Evolutionary conservation across 2,888 invertebrate species (phyloP).

Genomic region (Creontiades dilutus): DNA sequence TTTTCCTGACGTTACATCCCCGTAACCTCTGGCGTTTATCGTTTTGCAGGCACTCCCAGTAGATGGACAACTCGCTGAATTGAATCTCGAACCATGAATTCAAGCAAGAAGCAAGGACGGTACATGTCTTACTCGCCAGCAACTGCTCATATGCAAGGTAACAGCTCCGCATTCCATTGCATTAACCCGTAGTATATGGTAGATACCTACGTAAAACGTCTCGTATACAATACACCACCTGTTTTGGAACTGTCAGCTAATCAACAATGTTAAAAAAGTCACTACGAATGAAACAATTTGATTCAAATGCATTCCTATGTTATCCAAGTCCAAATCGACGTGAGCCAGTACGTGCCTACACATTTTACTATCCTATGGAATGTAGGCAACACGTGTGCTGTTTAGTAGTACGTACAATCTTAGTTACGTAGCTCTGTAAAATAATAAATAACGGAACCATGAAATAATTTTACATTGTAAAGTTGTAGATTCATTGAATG

Average conservation of each 20-base stretch:
- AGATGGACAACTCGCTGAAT: background rate
- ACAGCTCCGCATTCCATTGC: constrained; percentile 42
- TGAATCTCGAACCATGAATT: constrained; percentile 75
- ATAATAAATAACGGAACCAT: no score
- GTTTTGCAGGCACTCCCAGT: constrained; percentile 27
- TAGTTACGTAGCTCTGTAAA: no score
- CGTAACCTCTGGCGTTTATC: constrained; percentile 4
- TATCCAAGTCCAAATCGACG: no score
- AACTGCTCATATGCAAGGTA: constrained; percentile 76
- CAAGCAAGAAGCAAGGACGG: constrained; percentile 76
- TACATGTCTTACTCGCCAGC: constrained; percentile 76
- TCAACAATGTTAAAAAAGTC: background rate
- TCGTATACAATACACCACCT: background rate
- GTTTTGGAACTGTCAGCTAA: background rate
- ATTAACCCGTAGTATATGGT: background rate
- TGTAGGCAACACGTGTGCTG: no score
- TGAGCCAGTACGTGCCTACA: no score
- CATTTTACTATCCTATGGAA: no score
- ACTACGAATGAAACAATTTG: no score
- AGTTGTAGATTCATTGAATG: no score
- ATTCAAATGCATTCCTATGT: no score
- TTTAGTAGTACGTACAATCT: no score
- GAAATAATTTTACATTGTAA: no score
- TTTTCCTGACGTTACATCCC: constrained; percentile 26
- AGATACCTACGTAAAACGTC: no score